Evolutionary conservation across 1,140 invertebrate genomes (phyloP), one percentile per base, ranked within the genome.

Genomic region (Eufriesea mexicana): DNA sequence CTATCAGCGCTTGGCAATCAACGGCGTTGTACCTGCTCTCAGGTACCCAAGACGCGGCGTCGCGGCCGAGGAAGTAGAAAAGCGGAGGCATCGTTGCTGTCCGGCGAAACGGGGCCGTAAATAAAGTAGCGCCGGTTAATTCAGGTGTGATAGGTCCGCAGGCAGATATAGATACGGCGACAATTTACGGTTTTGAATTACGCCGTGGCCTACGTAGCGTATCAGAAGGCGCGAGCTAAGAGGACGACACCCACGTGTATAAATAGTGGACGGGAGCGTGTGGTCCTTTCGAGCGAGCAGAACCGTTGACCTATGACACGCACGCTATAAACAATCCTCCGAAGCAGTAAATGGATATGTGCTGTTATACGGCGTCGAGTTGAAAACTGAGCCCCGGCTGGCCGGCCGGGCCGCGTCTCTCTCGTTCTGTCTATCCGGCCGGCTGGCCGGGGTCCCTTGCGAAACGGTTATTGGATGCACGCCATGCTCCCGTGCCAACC

Each of bases 271-370:
- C 68, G 49, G 75, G 57, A 88, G 83, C 84, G 84, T 79, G 75
- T 62, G 57, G 80, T 59, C 79, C 71, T 71, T 73, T 77, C 79
- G 70, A 78, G 79, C 79, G 42, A 66, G 83, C 57, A 68, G 76
- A 66, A 84, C 76, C 49, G 80, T 61, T 84, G 89, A 90, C 84
- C 89, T 89, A 81, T 88, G 89, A 88, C 89, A 90, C 89, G 89
- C 86, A 89, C 84, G 89, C 86, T 88, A 90, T 90, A 90, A 90
- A 90, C 89, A 90, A 90, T 90, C 79, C 85, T 81, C 67, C 64
- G 80, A 88, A 86, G 89, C 84, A 87, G 88, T 86, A 89, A 90
- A 88, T 89, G 89, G 89, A 89, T 90, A 86, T 85, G 86, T 71
- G 84, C 86, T 88, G 82, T 88, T 87, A 88, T 86, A 86, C 78